Conservation (phyloP, 2,888 invertebrate genomes). For the Esperia sulphurella region DNA sequence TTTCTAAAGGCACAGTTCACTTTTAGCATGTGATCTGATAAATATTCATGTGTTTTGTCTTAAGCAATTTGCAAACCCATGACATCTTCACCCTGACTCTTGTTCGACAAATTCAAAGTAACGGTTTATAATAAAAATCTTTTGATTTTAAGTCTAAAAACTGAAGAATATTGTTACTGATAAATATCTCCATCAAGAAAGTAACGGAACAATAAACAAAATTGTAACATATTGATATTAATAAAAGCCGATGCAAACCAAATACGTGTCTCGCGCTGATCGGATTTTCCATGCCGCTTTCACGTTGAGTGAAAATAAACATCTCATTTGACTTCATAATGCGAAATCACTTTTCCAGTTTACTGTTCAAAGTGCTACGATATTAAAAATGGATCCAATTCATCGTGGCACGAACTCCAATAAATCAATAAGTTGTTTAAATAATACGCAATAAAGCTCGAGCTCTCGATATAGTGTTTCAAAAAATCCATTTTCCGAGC, state of each 20-base stretch:
- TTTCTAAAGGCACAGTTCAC: background rate
- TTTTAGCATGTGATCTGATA: background rate
- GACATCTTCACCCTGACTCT: too few species aligned
- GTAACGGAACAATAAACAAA: background rate
- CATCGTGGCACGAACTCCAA: conserved; percentile 26
- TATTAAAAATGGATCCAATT: conserved; percentile 37
- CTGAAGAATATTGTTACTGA: too few species aligned
- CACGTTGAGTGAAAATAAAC: conserved; percentile 54
- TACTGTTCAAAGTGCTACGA: conserved; percentile 32
- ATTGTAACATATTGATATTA: background rate
- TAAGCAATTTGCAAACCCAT: background rate
- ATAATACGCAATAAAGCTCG: conserved; percentile 47
- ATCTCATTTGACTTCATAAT: conserved; percentile 62
- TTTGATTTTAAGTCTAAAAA: too few species aligned
- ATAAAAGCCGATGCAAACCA: conserved; percentile 7
- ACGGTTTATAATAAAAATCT: too few species aligned
- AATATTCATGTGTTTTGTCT: too few species aligned
- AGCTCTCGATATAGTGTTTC: conserved; percentile 44
- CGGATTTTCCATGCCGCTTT: conserved; percentile 40
- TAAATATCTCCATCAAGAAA: background rate
- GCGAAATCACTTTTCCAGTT: conserved; percentile 44
- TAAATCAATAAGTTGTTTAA: conserved; percentile 52
- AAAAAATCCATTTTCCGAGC: conserved; percentile 48
- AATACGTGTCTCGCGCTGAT: conserved; percentile 18
- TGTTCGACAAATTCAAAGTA: too few species aligned